Base-by-base conservation (phyloP, 2,797 vertebrate genomes). In the Sebastes iracundus region DNA sequence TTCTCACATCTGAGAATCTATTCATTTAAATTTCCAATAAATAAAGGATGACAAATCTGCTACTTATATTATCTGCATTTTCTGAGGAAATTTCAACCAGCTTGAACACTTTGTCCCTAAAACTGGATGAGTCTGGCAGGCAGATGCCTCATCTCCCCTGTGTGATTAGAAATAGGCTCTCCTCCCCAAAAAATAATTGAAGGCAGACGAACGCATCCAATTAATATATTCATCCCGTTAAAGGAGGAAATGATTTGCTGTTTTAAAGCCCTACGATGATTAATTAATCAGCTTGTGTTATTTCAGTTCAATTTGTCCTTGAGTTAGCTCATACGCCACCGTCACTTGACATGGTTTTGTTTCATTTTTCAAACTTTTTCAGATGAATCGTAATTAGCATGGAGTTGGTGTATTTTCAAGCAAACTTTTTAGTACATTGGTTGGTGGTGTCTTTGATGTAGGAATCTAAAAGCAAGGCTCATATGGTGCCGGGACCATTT, bases 161-260 rank as follows among this genome's bases (percentile, higher is more conserved):
- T 67, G 69, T 81, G 46, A 67, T 63, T n/a, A 38, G 38, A 55
- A 38, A 69, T 52, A 38, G 27, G 30, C 28, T 38, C 16, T 71
- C 10, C 30, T 30, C 20, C 62, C 65, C 46, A 28, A 61, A 68
- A 71, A 63, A 16, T 30, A 75, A 82, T 68, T 74, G 35, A 66
- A 56, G 13, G 52, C 74, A 75, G 49, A 33, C 59, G 49, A 28
- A 70, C 11, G 3, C 35, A 42, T 28, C 46, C 14, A 49, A 30
- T 61, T 12, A 81, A 58, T 71, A 13, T 38, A 59, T 72, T 73
- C 4, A 81, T 4, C 20, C 30, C 42, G 11, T 18, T 18, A 28
- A 55, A 60, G n/a, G 49, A 9, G 25, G n/a, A 82, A 66, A 33
- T 64, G 0, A 28, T 46, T 66, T 66, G 4, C 55, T 66, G 20